Base-by-base conservation (phyloP, 2,888 invertebrate genomes). In the Sussaba pulchella region DNA sequence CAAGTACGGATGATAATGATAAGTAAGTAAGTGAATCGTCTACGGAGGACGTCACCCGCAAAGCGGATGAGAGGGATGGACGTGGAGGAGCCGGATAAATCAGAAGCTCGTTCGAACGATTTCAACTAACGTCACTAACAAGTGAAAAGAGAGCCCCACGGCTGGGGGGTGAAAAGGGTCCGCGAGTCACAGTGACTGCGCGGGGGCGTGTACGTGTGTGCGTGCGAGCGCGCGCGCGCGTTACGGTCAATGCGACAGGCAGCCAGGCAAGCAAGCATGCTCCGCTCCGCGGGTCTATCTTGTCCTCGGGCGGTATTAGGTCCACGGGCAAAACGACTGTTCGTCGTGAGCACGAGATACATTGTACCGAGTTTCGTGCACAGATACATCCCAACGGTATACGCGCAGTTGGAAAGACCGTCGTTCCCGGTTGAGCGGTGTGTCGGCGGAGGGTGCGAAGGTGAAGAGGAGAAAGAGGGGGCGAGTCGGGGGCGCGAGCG, bases 221-320 rank as follows among this genome's bases (percentile, higher is more conserved):
- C 19, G 50, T 21, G 21, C 19, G 24, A 36, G 39, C n/a, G 36
- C 21, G 61, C n/a, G 45, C 39, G 45, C 39, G 26, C n/a, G 41
- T 21, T 61, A 39, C 21, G 41, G 61, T 61, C 39, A 41, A 61
- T 41, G 61, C 21, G 41, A 8, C 19, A 9, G 31, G 45, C 52
- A 50, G 83, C 12, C 14, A n/a, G n/a, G n/a, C n/a, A n/a, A n/a
- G n/a, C n/a, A n/a, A n/a, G n/a, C n/a, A n/a, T n/a, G n/a, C n/a
- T n/a, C n/a, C 59, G 81, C 73, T 77, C 85, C 86, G n/a, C 17
- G 14, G 31, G 14, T 57, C 57, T 90, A 90, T 90, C 91, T 89
- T 91, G 91, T 91, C 91, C 91, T 82, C 89, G 85, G 91, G 90
- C 90, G 86, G 85, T 89, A 82, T 82, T 67, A 64, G 24, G 21